Percentiles rank a stretch among this genome's conserved stretches.
Evolutionary conservation across 2,797 vertebrate genomes (phyloP).

Genomic region (Adelosebastes latens): DNA sequence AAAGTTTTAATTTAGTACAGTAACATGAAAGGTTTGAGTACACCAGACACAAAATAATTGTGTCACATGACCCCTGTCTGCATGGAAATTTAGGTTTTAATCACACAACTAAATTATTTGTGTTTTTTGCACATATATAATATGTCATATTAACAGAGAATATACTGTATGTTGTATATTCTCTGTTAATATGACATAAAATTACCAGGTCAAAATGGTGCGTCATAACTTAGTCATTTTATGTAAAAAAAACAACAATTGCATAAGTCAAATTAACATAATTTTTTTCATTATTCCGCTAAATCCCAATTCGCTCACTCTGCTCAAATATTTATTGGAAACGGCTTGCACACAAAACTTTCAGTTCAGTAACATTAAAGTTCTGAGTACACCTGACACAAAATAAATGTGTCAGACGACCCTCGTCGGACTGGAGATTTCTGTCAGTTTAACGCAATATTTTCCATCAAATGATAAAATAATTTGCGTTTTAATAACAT

Average conservation of each 20-base stretch:
- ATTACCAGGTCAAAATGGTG: background rate
- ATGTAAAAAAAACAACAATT: background rate
- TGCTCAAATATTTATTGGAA: background rate
- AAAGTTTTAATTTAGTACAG: too few relatives aligned
- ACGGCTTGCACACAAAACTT: rapidly evolving
- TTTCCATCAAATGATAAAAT: background rate
- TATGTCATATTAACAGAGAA: background rate
- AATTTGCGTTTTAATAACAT: background rate
- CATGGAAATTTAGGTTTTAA: background rate
- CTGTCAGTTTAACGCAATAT: background rate
- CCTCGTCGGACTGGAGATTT: background rate
- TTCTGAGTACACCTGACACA: too few relatives aligned
- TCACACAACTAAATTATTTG: background rate
- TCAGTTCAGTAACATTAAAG: rapidly evolving
- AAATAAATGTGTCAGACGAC: background rate
- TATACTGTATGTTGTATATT: too few relatives aligned
- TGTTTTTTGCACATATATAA: background rate
- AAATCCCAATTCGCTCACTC: background rate
- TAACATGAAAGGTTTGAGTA: too few relatives aligned
- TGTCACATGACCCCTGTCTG: background rate
- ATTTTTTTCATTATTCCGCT: rapidly evolving
- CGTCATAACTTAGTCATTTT: background rate
- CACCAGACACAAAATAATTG: too few relatives aligned
- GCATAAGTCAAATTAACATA: background rate
- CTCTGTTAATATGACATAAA: background rate